Percentiles rank a stretch among this genome's conserved stretches.
These are phyloP conservation scores for Calcarius lapponicus DNA, from an alignment of 2,797 vertebrate genomes.

Conservation along the genomic window DNA sequence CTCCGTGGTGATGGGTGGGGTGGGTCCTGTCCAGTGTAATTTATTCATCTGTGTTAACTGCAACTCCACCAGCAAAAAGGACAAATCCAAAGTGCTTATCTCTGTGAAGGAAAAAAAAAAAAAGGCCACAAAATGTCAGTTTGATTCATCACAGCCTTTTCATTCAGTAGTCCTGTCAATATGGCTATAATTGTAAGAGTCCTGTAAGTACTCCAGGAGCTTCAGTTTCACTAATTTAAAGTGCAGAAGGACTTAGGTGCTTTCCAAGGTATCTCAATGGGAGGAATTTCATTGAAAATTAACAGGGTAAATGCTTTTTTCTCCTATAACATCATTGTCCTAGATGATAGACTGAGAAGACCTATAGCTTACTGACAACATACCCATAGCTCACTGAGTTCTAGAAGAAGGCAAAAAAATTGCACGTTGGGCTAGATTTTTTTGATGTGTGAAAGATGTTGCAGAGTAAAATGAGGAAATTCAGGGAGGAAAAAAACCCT, in stretches of 20 bases:
- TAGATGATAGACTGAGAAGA: not conserved
- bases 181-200: not conserved
- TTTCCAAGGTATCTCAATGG: not conserved
- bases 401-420: not conserved
- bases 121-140: not conserved
- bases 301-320: not conserved
- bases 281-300: not conserved
- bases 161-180: not conserved
- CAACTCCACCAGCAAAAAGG: not conserved
- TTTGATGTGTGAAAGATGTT: not conserved
- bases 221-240: not conserved
- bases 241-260: not conserved
- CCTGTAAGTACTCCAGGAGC: not conserved
- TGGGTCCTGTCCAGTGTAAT: too few relatives aligned
- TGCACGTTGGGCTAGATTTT: not conserved
- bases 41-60: not conserved
- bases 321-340: not conserved
- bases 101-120: not conserved
- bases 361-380: not conserved
- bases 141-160: not conserved
- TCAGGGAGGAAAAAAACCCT: not conserved
- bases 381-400: not conserved
- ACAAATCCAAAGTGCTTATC: not conserved
- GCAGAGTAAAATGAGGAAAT: not conserved
- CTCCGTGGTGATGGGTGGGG: not conserved